phyloP scores from a whole-genome alignment of 2,797 vertebrate species.

The Pangasius krempfi region DNA sequence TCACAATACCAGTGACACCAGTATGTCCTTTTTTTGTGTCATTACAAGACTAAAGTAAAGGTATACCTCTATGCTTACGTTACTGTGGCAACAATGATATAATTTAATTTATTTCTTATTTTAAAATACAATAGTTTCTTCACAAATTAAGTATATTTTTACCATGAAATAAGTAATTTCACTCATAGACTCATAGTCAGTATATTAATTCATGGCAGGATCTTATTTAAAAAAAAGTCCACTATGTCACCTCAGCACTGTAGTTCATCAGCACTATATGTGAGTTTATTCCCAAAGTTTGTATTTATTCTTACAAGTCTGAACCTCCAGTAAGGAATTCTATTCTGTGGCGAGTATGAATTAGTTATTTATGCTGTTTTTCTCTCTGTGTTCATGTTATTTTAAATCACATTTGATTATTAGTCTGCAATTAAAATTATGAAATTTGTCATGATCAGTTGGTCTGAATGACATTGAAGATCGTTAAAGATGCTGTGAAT shows the following conservation, averaged over 20 bases:
- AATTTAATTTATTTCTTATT: background rate
- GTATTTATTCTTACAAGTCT: background rate
- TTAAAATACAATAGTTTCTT: background rate
- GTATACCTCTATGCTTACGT: background rate
- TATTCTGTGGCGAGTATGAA: background rate
- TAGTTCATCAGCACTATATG: background rate
- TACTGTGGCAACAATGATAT: background rate
- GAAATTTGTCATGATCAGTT: background rate
- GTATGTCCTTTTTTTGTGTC: background rate
- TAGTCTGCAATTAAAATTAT: background rate
- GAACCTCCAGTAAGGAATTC: background rate
- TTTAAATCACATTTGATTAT: background rate
- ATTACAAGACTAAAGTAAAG: background rate
- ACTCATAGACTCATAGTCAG: background rate
- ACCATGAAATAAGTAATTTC: background rate
- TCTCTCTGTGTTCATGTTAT: background rate
- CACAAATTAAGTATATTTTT: background rate
- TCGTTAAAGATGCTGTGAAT: background rate
- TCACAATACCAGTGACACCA: background rate
- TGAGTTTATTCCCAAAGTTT: background rate
- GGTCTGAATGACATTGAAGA: background rate
- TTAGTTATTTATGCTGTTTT: background rate
- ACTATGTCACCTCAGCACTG: background rate
- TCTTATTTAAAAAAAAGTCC: no score
- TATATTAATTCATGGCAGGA: background rate